A percentile compares a stretch with the other conserved stretches of the same genome.
These are phyloP conservation scores for Oxyura jamaicensis DNA, from an alignment of 2,113 vertebrate genomes.

Conservation along the genomic window DNA sequence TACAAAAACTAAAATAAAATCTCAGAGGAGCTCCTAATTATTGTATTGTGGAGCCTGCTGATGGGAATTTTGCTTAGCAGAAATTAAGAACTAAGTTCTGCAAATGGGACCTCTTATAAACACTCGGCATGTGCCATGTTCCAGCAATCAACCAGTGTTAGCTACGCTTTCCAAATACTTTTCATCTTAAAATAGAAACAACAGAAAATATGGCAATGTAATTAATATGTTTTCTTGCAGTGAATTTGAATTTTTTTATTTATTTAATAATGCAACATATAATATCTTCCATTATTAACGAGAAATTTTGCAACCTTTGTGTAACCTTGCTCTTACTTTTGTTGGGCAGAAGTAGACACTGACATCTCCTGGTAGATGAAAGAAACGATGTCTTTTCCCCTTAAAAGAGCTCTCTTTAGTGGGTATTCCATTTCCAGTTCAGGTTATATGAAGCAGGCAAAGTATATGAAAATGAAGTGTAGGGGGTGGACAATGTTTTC, in stretches of 20 bases:
- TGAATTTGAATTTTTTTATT: background rate
- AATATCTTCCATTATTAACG: background rate
- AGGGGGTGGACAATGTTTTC: background rate
- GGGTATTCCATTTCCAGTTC: background rate
- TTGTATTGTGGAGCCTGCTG: background rate
- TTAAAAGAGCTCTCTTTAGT: background rate
- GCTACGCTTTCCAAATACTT: constrained; percentile 56
- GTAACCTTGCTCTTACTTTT: constrained; percentile 37
- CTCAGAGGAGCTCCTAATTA: background rate
- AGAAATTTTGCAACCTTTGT: constrained; percentile 20
- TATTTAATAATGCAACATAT: background rate
- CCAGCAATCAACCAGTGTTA: background rate
- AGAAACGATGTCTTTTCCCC: background rate
- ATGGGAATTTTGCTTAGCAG: constrained; percentile 15
- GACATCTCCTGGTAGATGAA: constrained; percentile 68
- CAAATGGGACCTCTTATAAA: background rate
- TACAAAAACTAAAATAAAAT: background rate
- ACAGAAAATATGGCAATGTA: constrained; percentile 5
- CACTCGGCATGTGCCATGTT: background rate
- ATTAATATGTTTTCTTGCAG: constrained; percentile 58
- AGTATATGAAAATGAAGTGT: background rate
- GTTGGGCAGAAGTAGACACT: constrained; percentile 55
- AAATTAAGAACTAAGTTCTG: background rate
- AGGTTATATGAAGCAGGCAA: background rate
- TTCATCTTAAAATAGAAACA: constrained; percentile 49